Base-by-base conservation (phyloP, 1,140 invertebrate species). In the Anastrepha ludens region DNA sequence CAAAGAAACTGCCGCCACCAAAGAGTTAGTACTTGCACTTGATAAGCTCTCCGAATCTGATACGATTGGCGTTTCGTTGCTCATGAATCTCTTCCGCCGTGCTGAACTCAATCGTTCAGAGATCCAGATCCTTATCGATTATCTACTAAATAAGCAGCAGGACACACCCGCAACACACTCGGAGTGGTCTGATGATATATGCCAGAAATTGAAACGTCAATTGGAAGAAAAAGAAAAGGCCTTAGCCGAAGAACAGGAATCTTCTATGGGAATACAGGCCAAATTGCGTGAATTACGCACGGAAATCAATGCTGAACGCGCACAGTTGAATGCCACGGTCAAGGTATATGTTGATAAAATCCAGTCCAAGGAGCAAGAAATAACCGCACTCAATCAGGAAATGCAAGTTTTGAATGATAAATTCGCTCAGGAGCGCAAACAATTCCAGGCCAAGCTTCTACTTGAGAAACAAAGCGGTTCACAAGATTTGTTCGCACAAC, bases 131-230 rank as follows among this genome's bases (percentile, higher is more conserved):
- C 94, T 98, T 13, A 98, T 98, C 90, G 97, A 98, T 92, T 95
- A 97, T 87, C 94, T 98, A 74, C 94, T 98, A 50, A 98, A 98
- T 93, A 98, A 97, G 91, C 97, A 97, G 92, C 95, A 97, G 90
- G 97, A 97, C 90, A 96, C 96, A 89, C 95, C 96, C 1, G 94
- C 94, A 0, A 95, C 96, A 87, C 95, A 97, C 88, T 95, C 96
- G 39, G 97, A 98, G 89, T 98, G 98, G 97, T 96, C 96, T 60
- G 97, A 97, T 74, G 97, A 98, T 93, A 97, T 97, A 0, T 95
- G 97, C 47, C 96, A 97, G 86, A 96, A 97, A 90, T 90, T 98
- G 88, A 97, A 97, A 91, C 98, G 97, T 89, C 97, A 98, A 92
- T 93, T 98, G 3, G 96, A 96, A 9, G 97, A 98, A 88, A 96